Base-by-base conservation (phyloP, 2,113 vertebrate genomes). In the Serranochromis macrocephalus region DNA sequence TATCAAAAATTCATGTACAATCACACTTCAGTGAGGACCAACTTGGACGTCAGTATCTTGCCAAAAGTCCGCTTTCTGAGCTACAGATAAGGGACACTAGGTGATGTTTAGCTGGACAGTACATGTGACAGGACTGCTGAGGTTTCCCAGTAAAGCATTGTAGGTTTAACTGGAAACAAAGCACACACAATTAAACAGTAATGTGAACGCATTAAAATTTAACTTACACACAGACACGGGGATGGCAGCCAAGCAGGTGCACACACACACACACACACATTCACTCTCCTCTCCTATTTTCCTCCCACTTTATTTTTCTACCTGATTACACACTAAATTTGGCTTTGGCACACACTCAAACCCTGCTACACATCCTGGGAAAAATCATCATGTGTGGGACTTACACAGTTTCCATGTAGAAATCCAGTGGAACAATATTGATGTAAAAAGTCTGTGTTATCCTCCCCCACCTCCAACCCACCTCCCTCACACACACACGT, bases 321-420 rank as follows among this genome's bases (percentile, higher is more conserved):
- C 63, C 84, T 92, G 89, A 94, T 91, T 94, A 85, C 89, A 91
- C 84, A 40, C 55, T 87, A 71, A 86, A 92, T 92, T 89, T 26
- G 5, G 84, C 75, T 80, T 79, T 91, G 87, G 92, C 82, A 63
- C 54, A 81, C 80, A 61, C 79, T 49, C 11, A 4, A 71, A 51
- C 54, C 51, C 87, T 73, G 81, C 88, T 63, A 54, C 80, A 80
- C 40, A 66, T 91, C 54, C 85, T 91, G 88, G 91, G 86, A 92
- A 89, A 88, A 92, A 90, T 83, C 88, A 55, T 84, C 87, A 82
- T 78, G 75, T 63, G 92, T 87, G 86, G 81, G 58, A 87, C 84
- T 85, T 81, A 71, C 83, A 91, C 79, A 81, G 42, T 92, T 93
- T 93, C 91, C 89, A 90, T 87, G 86, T 91, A 29, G 54, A 82